phyloP scores from a whole-genome alignment of 2,888 invertebrate species.

The Pilophorus perplexus region DNA sequence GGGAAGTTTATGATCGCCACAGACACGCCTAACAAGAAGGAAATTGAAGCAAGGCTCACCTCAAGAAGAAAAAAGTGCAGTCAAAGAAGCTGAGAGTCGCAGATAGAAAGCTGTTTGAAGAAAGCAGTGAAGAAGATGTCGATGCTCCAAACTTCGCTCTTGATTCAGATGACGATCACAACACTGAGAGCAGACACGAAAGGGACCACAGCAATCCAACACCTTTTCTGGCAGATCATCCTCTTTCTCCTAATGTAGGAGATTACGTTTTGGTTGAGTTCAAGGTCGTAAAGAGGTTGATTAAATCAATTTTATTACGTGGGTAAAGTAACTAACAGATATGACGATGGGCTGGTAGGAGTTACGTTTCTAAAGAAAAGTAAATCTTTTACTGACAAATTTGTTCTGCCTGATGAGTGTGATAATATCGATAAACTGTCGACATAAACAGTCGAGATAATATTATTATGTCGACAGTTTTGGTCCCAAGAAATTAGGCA shows the following conservation, averaged over 20 bases:
- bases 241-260: slow-evolving; percentile 12
- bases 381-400: slow-evolving; percentile 21
- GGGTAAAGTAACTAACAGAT: slow-evolving; percentile 8
- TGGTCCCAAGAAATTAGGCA: not conserved
- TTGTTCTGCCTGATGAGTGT: slow-evolving; percentile 20
- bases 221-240: not conserved
- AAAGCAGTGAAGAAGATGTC: not conserved
- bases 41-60: too few relatives aligned
- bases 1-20: too few relatives aligned
- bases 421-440: too few relatives aligned
- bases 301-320: slow-evolving; percentile 10
- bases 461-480: slow-evolving; percentile 20
- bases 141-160: slow-evolving; percentile 1
- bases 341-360: slow-evolving; percentile 7
- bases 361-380: not conserved
- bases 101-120: too few relatives aligned
- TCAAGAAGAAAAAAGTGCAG: too few relatives aligned
- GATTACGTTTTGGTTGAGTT: slow-evolving; percentile 23
- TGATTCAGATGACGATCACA: too few relatives aligned
- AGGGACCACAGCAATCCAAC: too few relatives aligned
- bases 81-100: too few relatives aligned
- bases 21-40: too few relatives aligned
- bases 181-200: too few relatives aligned
- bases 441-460: too few relatives aligned
- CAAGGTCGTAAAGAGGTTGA: slow-evolving; percentile 3